Evolutionary conservation across 2,113 vertebrate genomes (phyloP), one percentile per base, ranked within the genome.

Genomic region (Nerophis lumbriciformis): DNA sequence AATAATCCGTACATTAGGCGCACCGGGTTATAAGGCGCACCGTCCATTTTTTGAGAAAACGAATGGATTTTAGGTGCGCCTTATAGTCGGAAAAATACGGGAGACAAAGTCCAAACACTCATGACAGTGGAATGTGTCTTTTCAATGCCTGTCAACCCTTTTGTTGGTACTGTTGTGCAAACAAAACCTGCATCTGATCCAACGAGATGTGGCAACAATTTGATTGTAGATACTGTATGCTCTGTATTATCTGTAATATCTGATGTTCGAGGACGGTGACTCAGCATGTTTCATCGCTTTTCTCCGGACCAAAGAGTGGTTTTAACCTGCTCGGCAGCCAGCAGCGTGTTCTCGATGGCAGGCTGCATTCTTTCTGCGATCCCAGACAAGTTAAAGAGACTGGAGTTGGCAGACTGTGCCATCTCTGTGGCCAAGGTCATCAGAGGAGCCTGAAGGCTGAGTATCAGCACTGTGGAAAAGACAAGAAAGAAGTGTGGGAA

Each of bases 281-380:
- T 55, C 2, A 16, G 12, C 5, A 16, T 12, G 11, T 60, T 11
- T 21, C 37, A 61, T 54, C 56, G 16, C 2, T 3, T 5, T 16
- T 0, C 0, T 13, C 8, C 2, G 12, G 11, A 53, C 2, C 66
- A 67, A 5, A 28, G 6, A 4, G 9, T 53, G 15, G 6, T 44
- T 63, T 79, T 63, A 66, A 92, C 90, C 88, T 90, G 81, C 39
- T 80, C 35, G 49, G 63, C 77, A 5, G 68, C 68, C 59, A 73
- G 16, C 48, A 84, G 2, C 0, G 87, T 90, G 42, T 1, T 9
- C 52, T 80, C 60, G 9, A 88, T 64, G 6, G 86, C 78, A 50
- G 39, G 13, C 47, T 69, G 75, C 56, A 89, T 59, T 35, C 8
- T 53, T 45, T 67, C 61, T 1, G 44, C 9, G 57, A 82, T 11